Conservation (phyloP, 2,797 vertebrate genomes). For the Sebastes kiyomatsui region DNA sequence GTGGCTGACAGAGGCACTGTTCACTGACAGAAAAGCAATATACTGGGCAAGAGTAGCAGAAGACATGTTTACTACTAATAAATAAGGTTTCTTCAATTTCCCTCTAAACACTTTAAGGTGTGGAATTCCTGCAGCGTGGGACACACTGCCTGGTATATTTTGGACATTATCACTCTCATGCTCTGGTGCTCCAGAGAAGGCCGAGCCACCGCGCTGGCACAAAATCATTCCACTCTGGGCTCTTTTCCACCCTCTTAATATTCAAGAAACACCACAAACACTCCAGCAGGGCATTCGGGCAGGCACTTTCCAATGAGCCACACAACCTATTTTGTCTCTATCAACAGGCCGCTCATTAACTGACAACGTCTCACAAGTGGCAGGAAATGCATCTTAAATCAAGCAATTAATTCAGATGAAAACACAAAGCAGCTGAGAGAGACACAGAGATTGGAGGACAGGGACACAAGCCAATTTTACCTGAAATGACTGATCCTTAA, state of each 20-base stretch:
- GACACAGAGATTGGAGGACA: neutral
- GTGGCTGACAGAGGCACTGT: neutral
- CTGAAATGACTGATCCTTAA: neutral
- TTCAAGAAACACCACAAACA: conserved; percentile 21
- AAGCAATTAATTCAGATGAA: neutral
- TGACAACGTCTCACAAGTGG: neutral
- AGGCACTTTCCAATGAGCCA: neutral
- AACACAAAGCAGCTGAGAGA: neutral
- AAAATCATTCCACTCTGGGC: conserved; percentile 33
- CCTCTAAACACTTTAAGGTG: neutral
- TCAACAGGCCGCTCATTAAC: conserved; percentile 14
- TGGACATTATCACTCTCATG: conserved; percentile 30
- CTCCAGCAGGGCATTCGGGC: neutral
- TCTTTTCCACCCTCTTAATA: conserved; percentile 33
- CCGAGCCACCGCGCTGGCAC: conserved; percentile 3
- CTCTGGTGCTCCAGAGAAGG: conserved; percentile 35
- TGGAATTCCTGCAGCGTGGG: neutral
- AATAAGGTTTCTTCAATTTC: neutral
- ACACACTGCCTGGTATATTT: neutral
- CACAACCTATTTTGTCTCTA: conserved; percentile 15
- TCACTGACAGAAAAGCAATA: neutral
- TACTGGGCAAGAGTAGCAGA: neutral
- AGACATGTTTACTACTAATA: conserved; percentile 1
- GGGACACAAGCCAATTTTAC: neutral
- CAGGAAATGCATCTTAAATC: conserved; percentile 9